phyloP scores from a whole-genome alignment of 2,797 vertebrate genomes.

The Hapalemur alaotrensis region DNA sequence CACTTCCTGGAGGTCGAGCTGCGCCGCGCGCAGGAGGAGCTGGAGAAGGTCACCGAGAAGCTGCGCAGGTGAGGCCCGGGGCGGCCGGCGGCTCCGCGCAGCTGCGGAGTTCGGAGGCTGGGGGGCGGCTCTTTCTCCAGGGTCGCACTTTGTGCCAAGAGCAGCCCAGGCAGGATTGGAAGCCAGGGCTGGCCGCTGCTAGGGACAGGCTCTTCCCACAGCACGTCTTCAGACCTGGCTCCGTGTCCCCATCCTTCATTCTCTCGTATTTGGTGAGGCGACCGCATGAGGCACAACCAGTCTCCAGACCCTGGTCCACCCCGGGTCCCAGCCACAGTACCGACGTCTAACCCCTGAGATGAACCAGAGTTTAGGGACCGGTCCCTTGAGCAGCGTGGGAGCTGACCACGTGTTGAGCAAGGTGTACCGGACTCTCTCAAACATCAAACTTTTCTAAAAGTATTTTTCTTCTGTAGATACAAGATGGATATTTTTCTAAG shows the following conservation, averaged over 20 bases:
- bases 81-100: too few relatives aligned
- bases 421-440: too few relatives aligned
- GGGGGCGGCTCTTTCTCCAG: not conserved
- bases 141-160: not conserved
- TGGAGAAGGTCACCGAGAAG: constrained; percentile 97
- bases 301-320: not conserved
- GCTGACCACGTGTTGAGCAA: not conserved
- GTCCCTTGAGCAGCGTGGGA: too few relatives aligned
- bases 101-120: not conserved
- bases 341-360: not conserved
- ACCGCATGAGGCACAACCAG: fast-evolving
- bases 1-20: constrained; percentile 97
- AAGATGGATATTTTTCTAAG: not conserved
- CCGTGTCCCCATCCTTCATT: too few relatives aligned
- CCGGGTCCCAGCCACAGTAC: not conserved
- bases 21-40: constrained; percentile 94
- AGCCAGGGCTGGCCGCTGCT: not conserved
- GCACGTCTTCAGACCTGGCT: not conserved
- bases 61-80: constrained; percentile 89
- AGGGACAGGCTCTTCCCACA: not conserved
- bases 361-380: not conserved
- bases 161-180: not conserved
- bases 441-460: not conserved
- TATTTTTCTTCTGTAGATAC: not conserved
- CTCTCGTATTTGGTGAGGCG: not conserved